Base-by-base conservation (phyloP, 2,113 vertebrate genomes). In the Hyperopisus bebe region DNA sequence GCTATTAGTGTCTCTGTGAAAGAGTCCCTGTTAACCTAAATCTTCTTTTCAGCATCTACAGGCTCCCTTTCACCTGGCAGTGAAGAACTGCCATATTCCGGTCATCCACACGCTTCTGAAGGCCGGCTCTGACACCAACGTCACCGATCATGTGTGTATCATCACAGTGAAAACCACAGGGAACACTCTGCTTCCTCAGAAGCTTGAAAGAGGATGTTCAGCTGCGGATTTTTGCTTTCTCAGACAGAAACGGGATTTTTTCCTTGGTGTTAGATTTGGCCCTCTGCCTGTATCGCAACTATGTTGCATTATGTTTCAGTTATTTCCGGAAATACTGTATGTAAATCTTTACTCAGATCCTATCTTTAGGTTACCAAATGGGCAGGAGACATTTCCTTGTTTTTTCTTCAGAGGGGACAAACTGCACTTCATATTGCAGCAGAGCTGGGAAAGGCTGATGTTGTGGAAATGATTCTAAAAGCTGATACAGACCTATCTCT, bases 391-490 rank as follows among this genome's bases (percentile, higher is more conserved):
- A 9, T 42, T 42, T 62, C 8, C 19, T 3, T 88, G 77, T 66
- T 55, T 55, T 53, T 35, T 39, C 48, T 92, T 21, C 91, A 99
- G 98, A 96, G 96, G 91, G 95, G 94, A 53, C 97, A 98, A 94
- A 97, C 97, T 2, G 95, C 94, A 35, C 92, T 98, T 70, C 98
- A 98, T 58, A 82, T 98, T 83, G 97, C 97, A 84, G 96, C 98
- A 90, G 97, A 99, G 90, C 89, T 96, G 92, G 97, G 96, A 84
- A 97, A 96, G 39, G 94, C 96, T 90, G 97, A 99, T 5, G 89
- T 98, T 10, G 96, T 97, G 89, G 97, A 98, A 89, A 94, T 95
- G 87, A 95, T 99, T 87, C 94, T 98, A 88, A 97, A 96, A 95
- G 92, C 96, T 2, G 94, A 94, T n/a, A 93, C 96, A 10, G 93